Base-by-base conservation (phyloP, 2,797 vertebrate genomes). In the Gadopsis bispinosus region DNA sequence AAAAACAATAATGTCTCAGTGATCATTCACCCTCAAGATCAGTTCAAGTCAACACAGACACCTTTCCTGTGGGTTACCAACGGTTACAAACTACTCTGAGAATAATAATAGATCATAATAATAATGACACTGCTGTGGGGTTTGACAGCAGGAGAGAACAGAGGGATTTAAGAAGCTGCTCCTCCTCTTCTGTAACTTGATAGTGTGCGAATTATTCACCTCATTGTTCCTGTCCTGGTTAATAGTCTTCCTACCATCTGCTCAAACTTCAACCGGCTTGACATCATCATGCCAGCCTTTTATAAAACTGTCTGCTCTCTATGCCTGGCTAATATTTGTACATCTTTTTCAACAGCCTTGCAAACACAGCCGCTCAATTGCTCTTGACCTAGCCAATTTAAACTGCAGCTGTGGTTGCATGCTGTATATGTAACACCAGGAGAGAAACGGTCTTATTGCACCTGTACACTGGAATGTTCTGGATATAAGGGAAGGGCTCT, bases 231-330 rank as follows among this genome's bases (percentile, higher is more conserved):
- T 77, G 61, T 79, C 74, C 53, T 77, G 65, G 69, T 80, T 88
- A 80, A 87, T 83, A 79, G 82, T 81, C 74, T 67, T 84, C 37
- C 56, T 22, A 60, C 85, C 86, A 90, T 88, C 87, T 91, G 91
- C 77, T 92, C 83, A 64, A 79, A 88, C 75, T 83, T 79, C 58
- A 77, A 61, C 79, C 48, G 35, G 45, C 75, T 67, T 73, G 69
- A 78, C 84, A 84, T 86, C 75, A 63, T 63, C 77, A 63, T 39
- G 75, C 63, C 51, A 67, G 69, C 67, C 35, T 72, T 48, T 69
- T 47, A 60, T 76, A 76, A 86, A 75, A 63, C 17, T 4, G 39
- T 64, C 59, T 55, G 37, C 35, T 70, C 20, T 64, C 13, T 35
- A 17, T 58, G 43, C 50, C 73, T 48, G 58, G 19, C 60, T 84